Evolutionary conservation across 2,888 invertebrate species (phyloP).

Genomic region (Eupithecia subumbrata): DNA sequence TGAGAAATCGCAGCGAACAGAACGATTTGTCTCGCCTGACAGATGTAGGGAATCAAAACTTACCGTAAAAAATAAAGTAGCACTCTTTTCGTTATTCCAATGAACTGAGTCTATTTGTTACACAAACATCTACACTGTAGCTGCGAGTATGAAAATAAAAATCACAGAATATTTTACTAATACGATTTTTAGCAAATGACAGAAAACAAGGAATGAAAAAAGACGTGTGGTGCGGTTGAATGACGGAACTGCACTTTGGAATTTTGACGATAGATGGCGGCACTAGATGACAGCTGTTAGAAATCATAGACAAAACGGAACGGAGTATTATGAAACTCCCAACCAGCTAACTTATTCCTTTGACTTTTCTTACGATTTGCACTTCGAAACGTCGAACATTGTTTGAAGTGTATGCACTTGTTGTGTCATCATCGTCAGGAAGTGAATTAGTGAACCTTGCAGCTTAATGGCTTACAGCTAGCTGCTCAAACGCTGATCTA

Average conservation of each 20-base stretch:
- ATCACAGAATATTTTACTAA: constrained; percentile 60
- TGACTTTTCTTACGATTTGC: not conserved
- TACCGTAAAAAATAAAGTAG: constrained; percentile 31
- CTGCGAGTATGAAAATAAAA: constrained; percentile 58
- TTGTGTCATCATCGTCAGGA: no score
- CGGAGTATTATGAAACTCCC: constrained; percentile 57
- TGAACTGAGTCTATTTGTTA: constrained; percentile 49
- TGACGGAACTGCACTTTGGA: constrained; percentile 49
- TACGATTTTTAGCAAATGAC: constrained; percentile 64
- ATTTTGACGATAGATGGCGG: constrained; percentile 67
- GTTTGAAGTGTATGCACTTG: no score
- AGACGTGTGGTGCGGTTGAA: constrained; percentile 70
- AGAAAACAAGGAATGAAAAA: constrained; percentile 78
- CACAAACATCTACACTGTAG: constrained; percentile 61
- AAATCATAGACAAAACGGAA: constrained; percentile 62
- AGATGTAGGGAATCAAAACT: constrained; percentile 49
- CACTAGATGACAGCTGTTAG: constrained; percentile 23
- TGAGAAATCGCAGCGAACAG: constrained; percentile 46
- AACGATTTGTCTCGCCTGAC: constrained; percentile 47
- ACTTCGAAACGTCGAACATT: no score
- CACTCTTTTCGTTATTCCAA: constrained; percentile 19
- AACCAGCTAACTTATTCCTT: constrained; percentile 21
- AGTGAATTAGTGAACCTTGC: no score
- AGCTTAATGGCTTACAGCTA: no score
- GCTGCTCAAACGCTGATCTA: no score